phyloP scores from a whole-genome alignment of 2,888 invertebrate genomes.

The Drosophila incognita region DNA sequence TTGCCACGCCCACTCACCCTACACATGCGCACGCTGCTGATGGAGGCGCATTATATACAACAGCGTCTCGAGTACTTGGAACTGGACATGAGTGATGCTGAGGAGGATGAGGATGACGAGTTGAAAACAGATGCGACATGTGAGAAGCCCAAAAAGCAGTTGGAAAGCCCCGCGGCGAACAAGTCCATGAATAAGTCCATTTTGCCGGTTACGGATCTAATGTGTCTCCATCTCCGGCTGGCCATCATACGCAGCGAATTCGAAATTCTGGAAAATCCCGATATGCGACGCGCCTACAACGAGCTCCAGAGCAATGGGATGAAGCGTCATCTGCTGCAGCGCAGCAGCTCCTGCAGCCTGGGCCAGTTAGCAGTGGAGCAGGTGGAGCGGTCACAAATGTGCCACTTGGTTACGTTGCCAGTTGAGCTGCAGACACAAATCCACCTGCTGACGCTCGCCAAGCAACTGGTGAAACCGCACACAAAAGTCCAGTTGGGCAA shows the following conservation, averaged over 20 bases:
- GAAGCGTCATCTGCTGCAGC: constrained; percentile 48
- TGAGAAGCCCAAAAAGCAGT: constrained; percentile 40
- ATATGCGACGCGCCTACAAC: constrained; percentile 86
- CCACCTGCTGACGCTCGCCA: constrained; percentile 84
- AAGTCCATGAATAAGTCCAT: constrained; percentile 74
- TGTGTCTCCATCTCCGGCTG: constrained; percentile 87
- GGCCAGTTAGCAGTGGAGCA: constrained; percentile 8
- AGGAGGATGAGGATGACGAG: constrained; percentile 75
- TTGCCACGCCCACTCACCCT: constrained; percentile 86
- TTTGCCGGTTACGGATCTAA: constrained; percentile 85
- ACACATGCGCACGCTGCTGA: constrained; percentile 86
- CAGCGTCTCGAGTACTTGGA: constrained; percentile 85
- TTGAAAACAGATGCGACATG: constrained; percentile 45
- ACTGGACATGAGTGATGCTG: constrained; percentile 82
- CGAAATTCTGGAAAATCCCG: constrained; percentile 87
- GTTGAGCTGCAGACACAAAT: constrained; percentile 85
- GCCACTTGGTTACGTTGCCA: constrained; percentile 85
- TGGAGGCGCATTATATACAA: constrained; percentile 86
- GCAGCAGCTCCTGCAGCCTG: constrained; percentile 10
- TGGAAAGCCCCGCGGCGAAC: constrained; percentile 71
- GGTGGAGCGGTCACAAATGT: constrained; percentile 35
- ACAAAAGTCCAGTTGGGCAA: constrained; percentile 85
- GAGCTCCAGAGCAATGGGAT: constrained; percentile 74
- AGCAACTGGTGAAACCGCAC: constrained; percentile 81
- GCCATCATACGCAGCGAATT: constrained; percentile 87